Percentiles rank a stretch among this genome's conserved stretches.
These are phyloP conservation scores for Dryobota labecula DNA, from an alignment of 2,888 invertebrate genomes.

Conservation along the genomic window DNA sequence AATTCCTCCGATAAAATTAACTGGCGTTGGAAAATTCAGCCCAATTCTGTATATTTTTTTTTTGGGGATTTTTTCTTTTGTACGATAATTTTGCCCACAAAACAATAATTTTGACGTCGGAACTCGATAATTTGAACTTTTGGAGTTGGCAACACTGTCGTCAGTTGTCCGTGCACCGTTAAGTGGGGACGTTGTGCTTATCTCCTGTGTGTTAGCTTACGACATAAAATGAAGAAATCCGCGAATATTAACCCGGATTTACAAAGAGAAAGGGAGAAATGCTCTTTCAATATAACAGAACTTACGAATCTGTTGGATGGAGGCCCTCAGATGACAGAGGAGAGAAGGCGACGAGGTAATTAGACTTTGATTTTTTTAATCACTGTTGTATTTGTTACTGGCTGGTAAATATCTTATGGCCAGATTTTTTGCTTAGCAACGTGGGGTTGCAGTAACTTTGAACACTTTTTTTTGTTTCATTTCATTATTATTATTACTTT, in stretches of 20 bases:
- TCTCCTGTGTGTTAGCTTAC: conserved; percentile 21
- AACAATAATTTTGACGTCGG: no score
- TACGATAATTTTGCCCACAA: no score
- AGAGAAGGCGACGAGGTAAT: conserved; percentile 90
- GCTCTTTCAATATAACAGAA: conserved; percentile 94
- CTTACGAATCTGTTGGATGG: conserved; percentile 95
- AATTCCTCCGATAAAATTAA: no score
- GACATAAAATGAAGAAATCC: conserved; percentile 70
- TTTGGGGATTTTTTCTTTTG: no score
- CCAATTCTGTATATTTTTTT: no score
- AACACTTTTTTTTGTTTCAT: no score
- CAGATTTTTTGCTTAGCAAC: conserved; percentile 9
- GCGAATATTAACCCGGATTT: conserved; percentile 92
- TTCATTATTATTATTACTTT: no score
- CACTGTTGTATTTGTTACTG: conserved; percentile 3
- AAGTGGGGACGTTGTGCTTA: conserved; percentile 29
- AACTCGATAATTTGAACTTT: no score
- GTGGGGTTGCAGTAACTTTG: neutral
- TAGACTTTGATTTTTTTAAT: conserved; percentile 25
- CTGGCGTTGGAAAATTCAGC: no score
- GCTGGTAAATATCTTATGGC: neutral
- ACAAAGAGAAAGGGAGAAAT: conserved; percentile 93
- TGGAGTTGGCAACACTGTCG: no score
- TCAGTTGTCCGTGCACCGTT: conserved; percentile 48
- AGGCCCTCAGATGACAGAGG: conserved; percentile 93